phyloP scores from a whole-genome alignment of 2,797 vertebrate genomes.

The Petrocephalus schoutedeni region DNA sequence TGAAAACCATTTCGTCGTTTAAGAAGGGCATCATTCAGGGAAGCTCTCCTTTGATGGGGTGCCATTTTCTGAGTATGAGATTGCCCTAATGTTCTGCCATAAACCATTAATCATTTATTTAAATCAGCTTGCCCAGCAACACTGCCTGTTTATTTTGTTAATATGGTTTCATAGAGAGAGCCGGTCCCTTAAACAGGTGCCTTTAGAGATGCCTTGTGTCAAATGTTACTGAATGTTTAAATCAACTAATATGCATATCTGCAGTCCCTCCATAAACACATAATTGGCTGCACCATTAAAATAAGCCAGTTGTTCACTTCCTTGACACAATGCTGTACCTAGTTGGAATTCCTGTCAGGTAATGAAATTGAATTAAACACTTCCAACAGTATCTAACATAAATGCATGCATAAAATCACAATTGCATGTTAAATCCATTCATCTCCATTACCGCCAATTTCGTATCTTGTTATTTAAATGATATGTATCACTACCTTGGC shows the following conservation, averaged over 20 bases:
- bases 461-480: not conserved
- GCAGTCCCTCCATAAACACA: not conserved
- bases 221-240: not conserved
- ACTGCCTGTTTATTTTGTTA: not conserved
- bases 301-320: not conserved
- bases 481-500: not conserved
- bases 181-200: not conserved
- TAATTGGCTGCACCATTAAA: not conserved
- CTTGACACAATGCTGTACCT: not conserved
- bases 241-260: not conserved
- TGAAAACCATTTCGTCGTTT: not conserved
- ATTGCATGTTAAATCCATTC: not conserved
- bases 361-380: not conserved
- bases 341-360: not conserved
- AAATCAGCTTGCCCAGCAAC: not conserved
- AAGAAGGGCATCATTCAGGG: not conserved
- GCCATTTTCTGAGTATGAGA: not conserved
- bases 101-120: constrained; percentile 16
- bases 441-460: not conserved
- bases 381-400: not conserved
- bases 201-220: not conserved
- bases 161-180: not conserved
- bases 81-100: not conserved
- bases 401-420: not conserved
- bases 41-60: not conserved